Evolutionary conservation across 2,888 invertebrate genomes (phyloP), one percentile per base, ranked within the genome.

Genomic region (Phanerotoma sp.): DNA sequence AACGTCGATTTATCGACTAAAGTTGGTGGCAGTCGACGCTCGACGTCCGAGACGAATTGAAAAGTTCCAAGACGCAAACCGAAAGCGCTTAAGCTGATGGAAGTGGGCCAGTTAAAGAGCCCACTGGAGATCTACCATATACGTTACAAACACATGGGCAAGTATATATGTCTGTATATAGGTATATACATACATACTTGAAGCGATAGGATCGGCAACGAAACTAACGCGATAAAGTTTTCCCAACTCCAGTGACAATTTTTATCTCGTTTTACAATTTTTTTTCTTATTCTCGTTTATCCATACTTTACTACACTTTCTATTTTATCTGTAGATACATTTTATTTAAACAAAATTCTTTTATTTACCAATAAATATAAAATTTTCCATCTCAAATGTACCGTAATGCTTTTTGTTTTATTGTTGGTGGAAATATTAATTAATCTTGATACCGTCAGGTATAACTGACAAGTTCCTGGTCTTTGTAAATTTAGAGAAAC

Each of bases 181-280:
- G 15, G 15, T 16, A 15, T 32, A 18, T 45, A 42, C 15, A 7
- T 28, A 13, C 15, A 42, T 16, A 15, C n/a, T 51, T 22, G 38
- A 28, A 20, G 54, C 38, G 42, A 45, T 49, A 56, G 51, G 56
- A 52, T 51, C 35, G 51, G 37, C 55, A 59, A 56, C 33, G 57
- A 56, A 52, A 55, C 56, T 59, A 62, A 67, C 66, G 68, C 69
- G 70, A 70, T 68, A 68, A 70, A 70, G 65, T 69, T 71, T 63
- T 51, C 57, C 41, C 5, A 55, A 44, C 53, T 30, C 45, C 54
- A 55, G 62, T 56, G 60, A 59, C 60, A 57, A 60, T 60, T 61
- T 65, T 63, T 60, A 13, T n/a, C 46, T 21, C 28, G 33, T 35
- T 45, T n/a, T 11, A 4, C 33, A 6, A 10, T 16, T 15, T n/a